phyloP scores from a whole-genome alignment of 2,113 vertebrate species.

The Solenodon paradoxus region DNA sequence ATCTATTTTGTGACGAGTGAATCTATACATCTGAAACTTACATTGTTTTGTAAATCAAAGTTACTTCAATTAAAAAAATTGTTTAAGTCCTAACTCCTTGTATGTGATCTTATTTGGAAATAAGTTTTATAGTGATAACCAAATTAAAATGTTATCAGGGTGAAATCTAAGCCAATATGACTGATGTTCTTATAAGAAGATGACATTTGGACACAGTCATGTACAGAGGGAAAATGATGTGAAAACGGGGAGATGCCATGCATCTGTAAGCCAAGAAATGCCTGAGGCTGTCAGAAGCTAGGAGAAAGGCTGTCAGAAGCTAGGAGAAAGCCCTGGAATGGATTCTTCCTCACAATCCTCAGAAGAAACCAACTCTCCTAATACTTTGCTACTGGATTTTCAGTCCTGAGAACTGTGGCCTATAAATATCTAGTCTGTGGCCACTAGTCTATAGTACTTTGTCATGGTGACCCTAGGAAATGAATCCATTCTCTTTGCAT shows the following conservation, averaged over 20 bases:
- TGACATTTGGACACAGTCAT: not conserved
- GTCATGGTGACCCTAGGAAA: not conserved
- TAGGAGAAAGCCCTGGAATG: too few relatives aligned
- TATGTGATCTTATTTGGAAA: not conserved
- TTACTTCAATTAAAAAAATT: too few relatives aligned
- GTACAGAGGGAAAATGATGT: not conserved
- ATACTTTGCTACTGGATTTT: not conserved
- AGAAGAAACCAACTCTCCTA: not conserved
- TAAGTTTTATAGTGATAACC: not conserved
- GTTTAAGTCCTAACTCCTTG: not conserved
- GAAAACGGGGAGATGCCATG: not conserved
- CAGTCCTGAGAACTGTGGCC: not conserved
- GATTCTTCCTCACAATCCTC: not conserved
- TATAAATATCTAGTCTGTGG: not conserved
- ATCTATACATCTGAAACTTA: too few relatives aligned
- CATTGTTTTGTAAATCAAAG: not conserved
- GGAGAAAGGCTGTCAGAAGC: not conserved
- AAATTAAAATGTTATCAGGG: not conserved
- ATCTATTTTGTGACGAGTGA: too few relatives aligned
- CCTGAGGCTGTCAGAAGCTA: not conserved
- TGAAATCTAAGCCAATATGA: not conserved
- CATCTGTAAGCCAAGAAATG: not conserved
- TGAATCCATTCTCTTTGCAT: not conserved
- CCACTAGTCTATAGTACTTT: not conserved
- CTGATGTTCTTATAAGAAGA: not conserved